Conservation (phyloP, 2,888 invertebrate species). For the Acrobasis repandana region DNA sequence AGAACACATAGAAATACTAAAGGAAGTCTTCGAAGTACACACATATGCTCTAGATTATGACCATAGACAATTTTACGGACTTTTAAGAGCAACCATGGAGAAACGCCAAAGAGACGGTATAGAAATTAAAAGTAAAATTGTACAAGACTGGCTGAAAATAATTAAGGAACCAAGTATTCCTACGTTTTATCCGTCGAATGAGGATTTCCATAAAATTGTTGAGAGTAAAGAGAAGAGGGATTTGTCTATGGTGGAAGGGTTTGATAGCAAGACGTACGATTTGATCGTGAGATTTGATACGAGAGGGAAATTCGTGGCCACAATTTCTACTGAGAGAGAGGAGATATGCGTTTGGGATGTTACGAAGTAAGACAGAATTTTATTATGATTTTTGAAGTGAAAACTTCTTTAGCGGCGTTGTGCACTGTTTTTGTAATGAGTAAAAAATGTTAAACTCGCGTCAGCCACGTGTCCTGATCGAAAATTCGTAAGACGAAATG, state of each 20-base stretch:
- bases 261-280: conserved; percentile 81
- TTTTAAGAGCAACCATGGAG: conserved; percentile 73
- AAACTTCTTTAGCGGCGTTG: too few species aligned
- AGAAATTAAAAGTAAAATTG: conserved; percentile 61
- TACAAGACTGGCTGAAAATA: conserved; percentile 70
- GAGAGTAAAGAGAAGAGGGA: conserved; percentile 60
- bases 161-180: conserved; percentile 82
- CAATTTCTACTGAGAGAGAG: conserved; percentile 87
- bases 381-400: too few species aligned
- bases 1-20: conserved; percentile 82
- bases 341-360: conserved; percentile 94
- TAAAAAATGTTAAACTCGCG: too few species aligned
- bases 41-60: conserved; percentile 90
- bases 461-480: too few species aligned
- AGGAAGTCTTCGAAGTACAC: conserved; percentile 87
- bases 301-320: conserved; percentile 88
- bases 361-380: conserved; percentile 54
- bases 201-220: conserved; percentile 64
- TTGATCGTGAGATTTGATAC: conserved; percentile 85
- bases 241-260: conserved; percentile 61
- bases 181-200: conserved; percentile 83
- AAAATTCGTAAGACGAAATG: too few species aligned
- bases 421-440: too few species aligned
- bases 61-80: conserved; percentile 91
- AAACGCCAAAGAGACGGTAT: conserved; percentile 60